Evolutionary conservation across 2,797 vertebrate species (phyloP).

Genomic region (Selene dorsalis): DNA sequence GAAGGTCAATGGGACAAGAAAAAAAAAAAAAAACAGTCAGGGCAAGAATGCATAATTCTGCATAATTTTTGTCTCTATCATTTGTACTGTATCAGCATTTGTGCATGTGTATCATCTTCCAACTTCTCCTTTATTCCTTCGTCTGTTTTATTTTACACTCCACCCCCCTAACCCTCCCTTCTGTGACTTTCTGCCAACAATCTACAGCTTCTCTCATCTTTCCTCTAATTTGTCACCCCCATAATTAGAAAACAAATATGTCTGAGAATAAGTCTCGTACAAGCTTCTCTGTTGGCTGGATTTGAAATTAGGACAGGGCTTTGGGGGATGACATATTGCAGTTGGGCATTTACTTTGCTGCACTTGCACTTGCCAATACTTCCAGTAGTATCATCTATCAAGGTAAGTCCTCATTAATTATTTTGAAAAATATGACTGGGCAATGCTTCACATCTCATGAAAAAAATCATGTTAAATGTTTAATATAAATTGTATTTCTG

Average conservation of each 20-base stretch:
- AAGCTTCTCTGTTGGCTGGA: constrained; percentile 31
- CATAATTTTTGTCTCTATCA: neutral
- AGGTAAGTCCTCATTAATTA: neutral
- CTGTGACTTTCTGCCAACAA: constrained; percentile 1
- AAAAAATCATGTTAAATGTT: neutral
- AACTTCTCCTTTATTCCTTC: neutral
- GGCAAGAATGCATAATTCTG: constrained; percentile 18
- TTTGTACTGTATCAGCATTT: constrained; percentile 1
- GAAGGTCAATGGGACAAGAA: constrained; percentile 38
- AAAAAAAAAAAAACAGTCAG: constrained; percentile 10
- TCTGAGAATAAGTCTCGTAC: constrained; percentile 34
- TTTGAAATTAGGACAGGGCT: constrained; percentile 36
- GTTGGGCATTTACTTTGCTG: constrained; percentile 9
- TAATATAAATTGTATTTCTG: too few relatives aligned
- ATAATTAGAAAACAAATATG: constrained; percentile 21
- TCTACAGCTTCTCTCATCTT: constrained; percentile 5
- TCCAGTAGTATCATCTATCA: neutral
- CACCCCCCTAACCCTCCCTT: neutral
- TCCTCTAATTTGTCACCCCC: constrained; percentile 30
- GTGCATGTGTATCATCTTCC: neutral
- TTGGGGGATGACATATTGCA: neutral
- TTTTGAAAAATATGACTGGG: neutral
- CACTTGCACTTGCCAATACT: neutral
- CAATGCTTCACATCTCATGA: neutral
- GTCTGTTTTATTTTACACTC: neutral